Evolutionary conservation across 2,888 invertebrate species (phyloP), one percentile per base, ranked within the genome.

Genomic region (Lasius fuliginosus): DNA sequence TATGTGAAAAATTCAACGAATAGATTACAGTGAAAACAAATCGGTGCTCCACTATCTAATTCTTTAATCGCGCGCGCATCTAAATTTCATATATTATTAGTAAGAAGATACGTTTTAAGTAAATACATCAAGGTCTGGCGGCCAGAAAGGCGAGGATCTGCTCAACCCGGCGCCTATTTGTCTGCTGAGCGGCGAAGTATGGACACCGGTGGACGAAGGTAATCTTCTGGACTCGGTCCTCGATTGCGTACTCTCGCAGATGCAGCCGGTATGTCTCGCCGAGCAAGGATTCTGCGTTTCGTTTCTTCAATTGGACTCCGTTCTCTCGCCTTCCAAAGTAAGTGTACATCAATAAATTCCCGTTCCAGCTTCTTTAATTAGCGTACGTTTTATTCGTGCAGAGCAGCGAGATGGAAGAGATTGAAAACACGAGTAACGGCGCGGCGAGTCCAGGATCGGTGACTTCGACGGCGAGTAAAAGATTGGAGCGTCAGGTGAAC

Each of bases 221-320:
- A 91, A 92, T 84, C 91, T 94, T 46, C 87, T 95, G 18, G 97
- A 97, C 93, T 96, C 97, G 85, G 96, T 98, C 74, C 95, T 98
- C 83, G 98, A 98, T 94, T 97, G 97, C 95, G 98, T 99, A 76
- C 96, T 99, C 84, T 97, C 97, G 23, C 97, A 98, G 93, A 96
- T 99, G 87, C 99, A 99, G 94, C 98, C 98, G 4, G 97, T 99
- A 81, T 99, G 99, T 94, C 96, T 99, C 88, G 98, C 98, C 36
- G 99, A 99, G 95, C 99, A 99, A 95, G 97, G 98, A 90, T 99
- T 99, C 95, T 99, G 99, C 94, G 97, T 98, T 27, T 96, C 97
- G 86, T 99, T 99, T 95, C 98, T 99, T 94, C 98, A 98, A 95
- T 96, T 98, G 91, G 97, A 97, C 92, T 96, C 94, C 4, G 93